Evolutionary conservation across 1,140 invertebrate genomes (phyloP).

Genomic region (Telenomus remus): DNA sequence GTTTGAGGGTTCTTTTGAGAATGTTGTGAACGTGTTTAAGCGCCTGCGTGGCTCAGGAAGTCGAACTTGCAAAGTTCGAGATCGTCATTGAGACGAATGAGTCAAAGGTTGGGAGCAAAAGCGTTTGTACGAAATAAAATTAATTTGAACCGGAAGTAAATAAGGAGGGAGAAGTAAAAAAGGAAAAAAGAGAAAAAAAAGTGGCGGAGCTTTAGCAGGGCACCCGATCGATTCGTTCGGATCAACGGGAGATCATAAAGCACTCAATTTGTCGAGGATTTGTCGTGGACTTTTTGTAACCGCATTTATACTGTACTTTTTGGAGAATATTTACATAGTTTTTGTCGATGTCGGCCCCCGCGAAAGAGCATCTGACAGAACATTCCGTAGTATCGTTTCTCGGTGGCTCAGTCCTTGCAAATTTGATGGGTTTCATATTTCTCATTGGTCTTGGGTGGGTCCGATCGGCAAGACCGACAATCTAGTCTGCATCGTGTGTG

Average conservation of each 20-base stretch:
- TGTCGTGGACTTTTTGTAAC: not conserved
- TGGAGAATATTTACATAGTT: slow-evolving; percentile 47
- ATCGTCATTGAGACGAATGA: too few species aligned
- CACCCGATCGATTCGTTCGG: slow-evolving; percentile 49
- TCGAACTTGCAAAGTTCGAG: too few species aligned
- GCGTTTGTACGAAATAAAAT: slow-evolving; percentile 40
- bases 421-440: slow-evolving; percentile 52
- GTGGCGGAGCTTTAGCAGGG: slow-evolving; percentile 33
- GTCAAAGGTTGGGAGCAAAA: slow-evolving; percentile 11
- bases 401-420: slow-evolving; percentile 42
- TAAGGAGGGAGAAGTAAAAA: slow-evolving; percentile 8
- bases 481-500: slow-evolving; percentile 60
- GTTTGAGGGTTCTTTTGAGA: too few species aligned
- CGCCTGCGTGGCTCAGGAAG: too few species aligned
- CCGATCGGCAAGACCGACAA: slow-evolving; percentile 59
- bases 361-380: slow-evolving; percentile 18
- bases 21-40: too few species aligned
- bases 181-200: slow-evolving; percentile 15
- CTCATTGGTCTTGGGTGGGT: slow-evolving; percentile 50
- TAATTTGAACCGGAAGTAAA: slow-evolving; percentile 2
- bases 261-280: slow-evolving; percentile 47
- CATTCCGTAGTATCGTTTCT: slow-evolving; percentile 48
- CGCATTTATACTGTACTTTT: slow-evolving; percentile 47
- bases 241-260: slow-evolving; percentile 51
- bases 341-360: slow-evolving; percentile 22